A percentile compares a stretch with the other conserved stretches of the same genome.
These are phyloP conservation scores for Bujurquina vittata DNA, from an alignment of 2,113 vertebrate genomes.

Conservation along the genomic window DNA sequence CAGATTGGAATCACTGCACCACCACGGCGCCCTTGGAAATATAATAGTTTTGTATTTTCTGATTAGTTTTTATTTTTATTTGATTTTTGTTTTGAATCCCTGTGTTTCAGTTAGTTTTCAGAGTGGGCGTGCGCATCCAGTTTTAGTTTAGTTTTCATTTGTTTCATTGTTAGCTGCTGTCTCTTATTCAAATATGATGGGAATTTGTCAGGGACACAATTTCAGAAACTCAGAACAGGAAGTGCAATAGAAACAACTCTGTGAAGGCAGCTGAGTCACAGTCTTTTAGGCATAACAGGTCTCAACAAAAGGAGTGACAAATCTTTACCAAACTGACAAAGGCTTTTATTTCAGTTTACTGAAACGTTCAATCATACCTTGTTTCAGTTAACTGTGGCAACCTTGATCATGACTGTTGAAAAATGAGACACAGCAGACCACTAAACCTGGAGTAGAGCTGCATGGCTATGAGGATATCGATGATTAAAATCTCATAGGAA, in stretches of 20 bases:
- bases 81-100: not conserved
- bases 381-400: not conserved
- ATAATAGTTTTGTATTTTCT: not conserved
- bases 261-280: not conserved
- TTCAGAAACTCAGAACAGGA: not conserved
- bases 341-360: not conserved
- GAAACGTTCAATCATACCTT: rapidly evolving
- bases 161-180: not conserved
- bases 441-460: not conserved
- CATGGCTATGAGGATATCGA: not conserved
- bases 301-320: not conserved
- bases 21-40: rapidly evolving
- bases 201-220: not conserved
- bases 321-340: not conserved
- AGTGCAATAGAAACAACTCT: not conserved
- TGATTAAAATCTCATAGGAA: not conserved
- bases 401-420: not conserved
- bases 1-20: not conserved
- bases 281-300: not conserved
- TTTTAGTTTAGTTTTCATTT: not conserved
- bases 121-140: too few species aligned
- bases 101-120: not conserved
- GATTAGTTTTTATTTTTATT: rapidly evolving
- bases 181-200: not conserved
- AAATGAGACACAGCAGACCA: not conserved